These are phyloP conservation scores for Holothuria leucospilota DNA, from an alignment of 53 echinoderm and acorn worm species.

Conservation along the genomic window DNA sequence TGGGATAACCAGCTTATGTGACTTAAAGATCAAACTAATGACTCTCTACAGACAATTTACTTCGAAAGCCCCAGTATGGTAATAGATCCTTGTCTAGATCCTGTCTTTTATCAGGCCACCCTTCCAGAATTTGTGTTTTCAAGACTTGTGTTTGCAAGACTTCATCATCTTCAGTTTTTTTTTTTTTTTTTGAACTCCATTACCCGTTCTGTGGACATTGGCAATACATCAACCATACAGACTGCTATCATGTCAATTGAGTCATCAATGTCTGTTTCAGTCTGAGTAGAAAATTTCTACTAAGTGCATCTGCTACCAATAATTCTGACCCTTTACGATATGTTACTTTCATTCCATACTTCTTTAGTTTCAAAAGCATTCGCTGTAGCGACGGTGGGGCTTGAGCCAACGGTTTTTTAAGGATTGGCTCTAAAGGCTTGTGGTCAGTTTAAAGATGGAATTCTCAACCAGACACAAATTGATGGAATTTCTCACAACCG, in stretches of 20 bases:
- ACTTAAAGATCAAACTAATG: conserved; percentile 49
- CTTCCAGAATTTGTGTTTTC: no score
- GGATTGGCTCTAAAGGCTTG: conserved; percentile 61
- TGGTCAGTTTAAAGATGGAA: conserved; percentile 52
- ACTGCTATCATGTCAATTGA: no score
- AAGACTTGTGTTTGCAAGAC: no score
- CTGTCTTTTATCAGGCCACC: no score
- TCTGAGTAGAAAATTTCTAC: no score
- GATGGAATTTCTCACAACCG: conserved; percentile 48
- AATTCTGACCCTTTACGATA: conserved; percentile 61
- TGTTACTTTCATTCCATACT: conserved; percentile 34
- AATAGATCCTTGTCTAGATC: no score
- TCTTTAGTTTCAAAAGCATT: conserved; percentile 64
- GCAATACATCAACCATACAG: no score
- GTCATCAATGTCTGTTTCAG: no score
- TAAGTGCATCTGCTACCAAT: conserved; percentile 56
- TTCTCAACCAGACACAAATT: conserved; percentile 49
- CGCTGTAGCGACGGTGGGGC: conserved; percentile 56
- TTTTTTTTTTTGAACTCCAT: no score
- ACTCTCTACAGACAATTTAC: conserved; percentile 55
- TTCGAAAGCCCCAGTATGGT: conserved; percentile 54
- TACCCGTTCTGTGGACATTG: no score
- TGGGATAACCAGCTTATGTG: conserved; percentile 4
- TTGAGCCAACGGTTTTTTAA: conserved; percentile 53
- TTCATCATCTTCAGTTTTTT: no score